These are phyloP conservation scores for Haliclona indistincta DNA, from an alignment of 37 sponge, comb jelly and placozoan species.

Conservation along the genomic window DNA sequence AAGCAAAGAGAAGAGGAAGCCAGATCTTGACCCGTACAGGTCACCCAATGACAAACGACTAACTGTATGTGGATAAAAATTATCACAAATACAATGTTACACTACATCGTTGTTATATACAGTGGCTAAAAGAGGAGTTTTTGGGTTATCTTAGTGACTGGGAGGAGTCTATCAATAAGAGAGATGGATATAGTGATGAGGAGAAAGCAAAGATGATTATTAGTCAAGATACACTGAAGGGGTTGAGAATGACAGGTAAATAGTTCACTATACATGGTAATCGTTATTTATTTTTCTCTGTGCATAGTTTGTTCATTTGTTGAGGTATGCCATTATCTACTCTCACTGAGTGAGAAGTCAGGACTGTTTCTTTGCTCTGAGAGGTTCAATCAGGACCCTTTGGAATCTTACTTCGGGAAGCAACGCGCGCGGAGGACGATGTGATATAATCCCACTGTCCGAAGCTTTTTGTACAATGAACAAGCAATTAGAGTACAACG, in stretches of 20 bases:
- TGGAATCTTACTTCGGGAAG: constrained; percentile 26
- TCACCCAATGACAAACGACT: constrained; percentile 19
- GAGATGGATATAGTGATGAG: background rate
- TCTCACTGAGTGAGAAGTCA: background rate
- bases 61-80: constrained; percentile 20
- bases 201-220: constrained; percentile 18
- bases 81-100: no score
- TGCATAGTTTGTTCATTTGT: constrained; percentile 19
- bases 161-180: background rate
- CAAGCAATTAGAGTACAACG: constrained; percentile 1
- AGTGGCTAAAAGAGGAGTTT: constrained; percentile 1
- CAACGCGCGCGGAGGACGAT: constrained; percentile 10
- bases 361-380: constrained; percentile 18
- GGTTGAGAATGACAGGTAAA: constrained; percentile 37
- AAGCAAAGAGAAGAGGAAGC: constrained; percentile 17
- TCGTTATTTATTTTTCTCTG: background rate
- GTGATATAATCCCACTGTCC: constrained; percentile 23
- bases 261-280: no score
- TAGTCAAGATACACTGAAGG: constrained; percentile 39
- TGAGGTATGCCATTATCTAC: constrained; percentile 11
- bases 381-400: constrained; percentile 23
- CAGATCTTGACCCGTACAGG: constrained; percentile 15
- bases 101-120: no score
- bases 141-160: constrained; percentile 1
- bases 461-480: constrained; percentile 2